Percentiles rank a stretch among this genome's conserved stretches.
Evolutionary conservation across 2,113 vertebrate genomes (phyloP).

Genomic region (Isurus oxyrinchus): DNA sequence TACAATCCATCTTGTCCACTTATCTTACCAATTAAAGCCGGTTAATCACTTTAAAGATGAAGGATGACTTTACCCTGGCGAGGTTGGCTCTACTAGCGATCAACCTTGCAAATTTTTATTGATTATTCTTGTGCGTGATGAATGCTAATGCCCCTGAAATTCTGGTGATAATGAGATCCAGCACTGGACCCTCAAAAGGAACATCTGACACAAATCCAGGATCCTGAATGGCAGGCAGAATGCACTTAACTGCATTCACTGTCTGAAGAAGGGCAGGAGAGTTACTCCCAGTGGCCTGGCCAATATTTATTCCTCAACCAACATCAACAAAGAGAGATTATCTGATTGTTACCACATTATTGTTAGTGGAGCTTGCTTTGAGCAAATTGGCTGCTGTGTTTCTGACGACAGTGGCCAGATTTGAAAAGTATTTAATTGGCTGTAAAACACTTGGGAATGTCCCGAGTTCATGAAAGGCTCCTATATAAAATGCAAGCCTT

Average conservation of each 20-base stretch:
- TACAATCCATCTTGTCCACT: background rate
- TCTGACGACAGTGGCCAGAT: background rate
- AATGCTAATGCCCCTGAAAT: background rate
- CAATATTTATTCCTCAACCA: background rate
- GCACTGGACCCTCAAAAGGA: background rate
- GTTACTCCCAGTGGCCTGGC: background rate
- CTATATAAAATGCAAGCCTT: too few species aligned
- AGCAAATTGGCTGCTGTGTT: background rate
- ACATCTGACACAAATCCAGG: background rate
- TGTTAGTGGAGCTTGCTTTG: background rate
- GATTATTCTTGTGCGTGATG: background rate
- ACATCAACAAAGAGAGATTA: background rate
- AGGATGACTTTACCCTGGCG: background rate
- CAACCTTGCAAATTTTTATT: background rate
- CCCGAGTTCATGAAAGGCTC: background rate
- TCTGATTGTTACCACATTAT: too few species aligned
- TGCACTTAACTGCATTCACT: background rate
- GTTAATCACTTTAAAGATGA: background rate
- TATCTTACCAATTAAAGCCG: background rate
- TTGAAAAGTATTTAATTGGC: background rate
- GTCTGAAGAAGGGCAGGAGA: background rate
- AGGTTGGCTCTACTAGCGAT: background rate
- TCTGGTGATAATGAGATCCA: background rate
- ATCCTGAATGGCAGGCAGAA: background rate
- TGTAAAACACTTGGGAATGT: background rate